Evolutionary conservation across 2,888 invertebrate genomes (phyloP), one percentile per base, ranked within the genome.

Genomic region (Napeogenes inachia): DNA sequence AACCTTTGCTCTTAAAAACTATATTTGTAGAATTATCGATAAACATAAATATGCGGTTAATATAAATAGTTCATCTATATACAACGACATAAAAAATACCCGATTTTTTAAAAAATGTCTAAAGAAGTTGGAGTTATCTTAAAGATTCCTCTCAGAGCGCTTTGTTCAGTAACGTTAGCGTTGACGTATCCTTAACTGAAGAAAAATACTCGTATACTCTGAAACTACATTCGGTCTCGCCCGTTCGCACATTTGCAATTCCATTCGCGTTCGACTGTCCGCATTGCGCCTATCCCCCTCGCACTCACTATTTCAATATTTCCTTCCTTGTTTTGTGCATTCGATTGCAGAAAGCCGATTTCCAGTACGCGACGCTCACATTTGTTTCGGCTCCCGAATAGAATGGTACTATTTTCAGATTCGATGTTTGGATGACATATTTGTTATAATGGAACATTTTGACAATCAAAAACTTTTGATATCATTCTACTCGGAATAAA

Each of bases 291-390:
- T 70, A 57, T 83, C 85, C 74, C 79, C 69, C 71, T 80, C 73
- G 63, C 73, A 65, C 71, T 59, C 56, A 45, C 56, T n/a, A 54
- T 42, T 64, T 64, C 57, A 6, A 30, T 62, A 67, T 66, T 57
- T 72, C 73, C 58, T 63, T 66, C 66, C 67, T 70, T 60, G 64
- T 70, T 72, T 45, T 59, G 66, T 82, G 83, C 82, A 85, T 82
- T 77, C 79, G 84, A 80, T 82, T 81, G 82, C 81, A 82, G 78
- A 78, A 79, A 81, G 80, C 81, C 79, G 82, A 84, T 85, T 86
- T 82, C 76, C 76, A 78, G 78, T 64, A 69, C 64, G 75, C 73
- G 73, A 76, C 73, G 74, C 73, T 76, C 82, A 78, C 82, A 78
- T 84, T 84, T 83, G 85, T 85, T 85, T 82, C 81, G 75, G 76